phyloP scores from a whole-genome alignment of 2,113 vertebrate genomes.

The Acinonyx jubatus region DNA sequence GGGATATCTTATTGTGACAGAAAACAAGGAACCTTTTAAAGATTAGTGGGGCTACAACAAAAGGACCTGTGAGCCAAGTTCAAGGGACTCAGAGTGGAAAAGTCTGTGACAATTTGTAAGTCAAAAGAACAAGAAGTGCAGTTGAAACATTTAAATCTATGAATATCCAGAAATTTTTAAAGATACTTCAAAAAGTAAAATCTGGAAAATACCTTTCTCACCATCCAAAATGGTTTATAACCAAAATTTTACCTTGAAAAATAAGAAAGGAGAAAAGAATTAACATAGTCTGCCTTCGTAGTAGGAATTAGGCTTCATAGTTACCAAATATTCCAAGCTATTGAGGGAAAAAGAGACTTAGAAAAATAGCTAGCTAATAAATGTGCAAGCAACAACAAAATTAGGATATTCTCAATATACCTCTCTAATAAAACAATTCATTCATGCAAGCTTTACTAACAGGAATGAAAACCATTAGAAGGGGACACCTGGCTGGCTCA shows the following conservation, averaged over 20 bases:
- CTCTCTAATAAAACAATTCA: not conserved
- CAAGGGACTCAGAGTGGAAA: not conserved
- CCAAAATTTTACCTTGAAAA: not conserved
- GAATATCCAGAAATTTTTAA: not conserved
- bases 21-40: not conserved
- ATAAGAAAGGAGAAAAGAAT: not conserved
- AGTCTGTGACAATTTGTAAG: not conserved
- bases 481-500: too few species aligned
- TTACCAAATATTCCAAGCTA: not conserved
- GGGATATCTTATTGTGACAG: not conserved
- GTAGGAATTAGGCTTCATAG: not conserved
- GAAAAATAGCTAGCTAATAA: not conserved
- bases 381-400: not conserved
- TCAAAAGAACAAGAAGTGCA: not conserved
- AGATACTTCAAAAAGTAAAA: not conserved
- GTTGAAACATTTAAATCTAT: not conserved
- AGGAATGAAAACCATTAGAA: not conserved
- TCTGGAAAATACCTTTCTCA: not conserved
- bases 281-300: not conserved
- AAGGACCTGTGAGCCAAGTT: not conserved
- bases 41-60: not conserved
- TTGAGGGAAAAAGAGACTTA: not conserved
- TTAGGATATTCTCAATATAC: not conserved
- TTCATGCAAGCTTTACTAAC: not conserved
- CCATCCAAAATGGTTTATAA: not conserved